These are phyloP conservation scores for Hesperia comma DNA, from an alignment of 2,888 invertebrate species.

Conservation along the genomic window DNA sequence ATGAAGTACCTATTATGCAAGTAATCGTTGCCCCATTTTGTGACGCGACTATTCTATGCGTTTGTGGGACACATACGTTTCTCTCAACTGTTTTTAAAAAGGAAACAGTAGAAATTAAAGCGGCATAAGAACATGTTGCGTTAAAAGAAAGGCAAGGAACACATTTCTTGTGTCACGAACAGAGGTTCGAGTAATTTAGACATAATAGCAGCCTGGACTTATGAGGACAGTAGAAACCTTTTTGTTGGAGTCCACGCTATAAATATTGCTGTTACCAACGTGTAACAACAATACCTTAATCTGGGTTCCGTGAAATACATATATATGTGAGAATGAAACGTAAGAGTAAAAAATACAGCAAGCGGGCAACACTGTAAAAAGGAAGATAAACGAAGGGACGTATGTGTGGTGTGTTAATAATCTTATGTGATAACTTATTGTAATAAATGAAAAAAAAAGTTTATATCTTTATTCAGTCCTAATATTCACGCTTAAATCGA, in stretches of 20 bases:
- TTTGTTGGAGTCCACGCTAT: not conserved
- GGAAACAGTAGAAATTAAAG: constrained; percentile 24
- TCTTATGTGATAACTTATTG: too few species aligned
- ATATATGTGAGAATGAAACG: too few species aligned
- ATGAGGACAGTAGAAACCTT: not conserved
- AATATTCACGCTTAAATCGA: not conserved
- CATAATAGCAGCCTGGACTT: not conserved
- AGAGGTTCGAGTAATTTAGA: not conserved
- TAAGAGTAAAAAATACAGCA: too few species aligned
- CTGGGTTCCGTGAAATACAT: too few species aligned
- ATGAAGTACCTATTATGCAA: constrained; percentile 19
- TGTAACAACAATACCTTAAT: too few species aligned
- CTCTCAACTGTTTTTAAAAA: constrained; percentile 15
- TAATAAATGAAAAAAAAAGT: too few species aligned
- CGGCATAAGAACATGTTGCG: constrained; percentile 5
- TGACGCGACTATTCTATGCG: constrained; percentile 19
- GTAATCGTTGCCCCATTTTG: constrained; percentile 27
- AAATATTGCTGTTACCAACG: not conserved
- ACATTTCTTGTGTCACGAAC: constrained; percentile 8
- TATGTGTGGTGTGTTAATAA: too few species aligned
- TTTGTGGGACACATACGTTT: constrained; percentile 29
- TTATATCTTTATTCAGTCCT: too few species aligned
- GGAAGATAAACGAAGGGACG: too few species aligned
- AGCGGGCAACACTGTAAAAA: too few species aligned
- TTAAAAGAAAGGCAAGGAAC: constrained; percentile 11